A percentile compares a stretch with the other conserved stretches of the same genome.
Conservation (phyloP, 1,140 invertebrate species). For the Trinorchestia longiramus region DNA sequence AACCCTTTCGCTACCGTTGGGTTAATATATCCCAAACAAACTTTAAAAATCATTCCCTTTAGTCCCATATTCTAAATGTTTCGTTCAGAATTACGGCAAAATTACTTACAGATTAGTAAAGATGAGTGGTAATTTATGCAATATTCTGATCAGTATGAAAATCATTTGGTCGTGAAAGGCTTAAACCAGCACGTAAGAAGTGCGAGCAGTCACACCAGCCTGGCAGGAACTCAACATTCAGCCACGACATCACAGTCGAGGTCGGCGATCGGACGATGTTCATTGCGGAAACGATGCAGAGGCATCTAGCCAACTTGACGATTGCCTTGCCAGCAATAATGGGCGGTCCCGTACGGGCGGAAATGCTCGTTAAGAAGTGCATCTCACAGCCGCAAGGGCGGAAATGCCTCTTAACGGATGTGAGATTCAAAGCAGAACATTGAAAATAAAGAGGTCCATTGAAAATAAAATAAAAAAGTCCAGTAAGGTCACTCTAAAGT, state of each 20-base stretch:
- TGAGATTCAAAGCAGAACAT: background rate
- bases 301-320: background rate
- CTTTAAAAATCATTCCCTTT: too few species aligned
- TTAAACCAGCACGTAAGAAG: too few species aligned
- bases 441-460: background rate
- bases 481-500: background rate
- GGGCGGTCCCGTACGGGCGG: background rate
- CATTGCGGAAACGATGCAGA: background rate
- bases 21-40: too few species aligned
- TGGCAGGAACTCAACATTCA: background rate
- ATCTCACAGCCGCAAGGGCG: background rate
- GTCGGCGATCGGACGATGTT: background rate
- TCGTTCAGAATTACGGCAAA: too few species aligned
- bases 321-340: background rate
- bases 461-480: background rate
- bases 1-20: too few species aligned
- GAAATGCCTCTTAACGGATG: background rate
- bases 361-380: background rate
- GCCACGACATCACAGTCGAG: background rate
- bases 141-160: too few species aligned
- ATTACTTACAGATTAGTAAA: too few species aligned
- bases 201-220: background rate
- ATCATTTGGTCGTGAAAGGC: too few species aligned
- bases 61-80: too few species aligned
- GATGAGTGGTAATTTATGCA: too few species aligned